phyloP scores from a whole-genome alignment of 2,113 vertebrate genomes.

The Smithornis capensis region DNA sequence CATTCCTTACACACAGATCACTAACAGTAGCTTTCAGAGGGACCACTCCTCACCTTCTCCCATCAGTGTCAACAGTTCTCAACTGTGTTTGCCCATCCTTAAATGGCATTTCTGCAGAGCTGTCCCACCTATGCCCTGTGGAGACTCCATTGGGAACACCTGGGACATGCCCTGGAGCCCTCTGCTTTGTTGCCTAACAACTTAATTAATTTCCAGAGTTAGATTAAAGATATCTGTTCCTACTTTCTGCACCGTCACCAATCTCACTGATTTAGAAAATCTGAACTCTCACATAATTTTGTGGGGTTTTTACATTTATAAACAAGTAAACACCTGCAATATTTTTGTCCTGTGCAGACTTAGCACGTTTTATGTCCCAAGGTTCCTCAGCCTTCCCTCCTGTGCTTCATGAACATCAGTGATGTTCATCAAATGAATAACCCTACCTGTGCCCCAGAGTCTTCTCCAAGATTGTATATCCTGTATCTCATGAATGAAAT shows the following conservation, averaged over 20 bases:
- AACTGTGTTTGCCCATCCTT: accelerated
- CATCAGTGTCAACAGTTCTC: accelerated
- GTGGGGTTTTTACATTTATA: neutral
- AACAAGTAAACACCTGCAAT: neutral
- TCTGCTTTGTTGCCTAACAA: neutral
- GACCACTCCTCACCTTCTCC: accelerated
- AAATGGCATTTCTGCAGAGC: neutral
- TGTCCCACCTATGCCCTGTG: neutral
- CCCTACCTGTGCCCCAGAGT: neutral
- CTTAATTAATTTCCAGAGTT: neutral
- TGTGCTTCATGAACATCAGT: neutral
- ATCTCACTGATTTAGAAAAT: neutral
- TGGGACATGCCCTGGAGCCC: neutral
- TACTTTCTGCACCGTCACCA: neutral
- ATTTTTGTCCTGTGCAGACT: neutral
- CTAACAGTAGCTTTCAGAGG: accelerated
- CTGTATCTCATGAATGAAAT: neutral
- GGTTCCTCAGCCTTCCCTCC: neutral
- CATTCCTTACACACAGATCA: accelerated
- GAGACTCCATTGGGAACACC: neutral
- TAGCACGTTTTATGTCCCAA: neutral
- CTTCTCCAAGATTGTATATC: neutral
- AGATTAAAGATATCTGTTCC: neutral
- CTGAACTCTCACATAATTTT: neutral
- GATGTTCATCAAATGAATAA: neutral